Percentiles rank a stretch among this genome's conserved stretches.
These are phyloP conservation scores for Galeopsomyia nigrocyanea DNA, from an alignment of 2,888 invertebrate genomes.

Conservation along the genomic window DNA sequence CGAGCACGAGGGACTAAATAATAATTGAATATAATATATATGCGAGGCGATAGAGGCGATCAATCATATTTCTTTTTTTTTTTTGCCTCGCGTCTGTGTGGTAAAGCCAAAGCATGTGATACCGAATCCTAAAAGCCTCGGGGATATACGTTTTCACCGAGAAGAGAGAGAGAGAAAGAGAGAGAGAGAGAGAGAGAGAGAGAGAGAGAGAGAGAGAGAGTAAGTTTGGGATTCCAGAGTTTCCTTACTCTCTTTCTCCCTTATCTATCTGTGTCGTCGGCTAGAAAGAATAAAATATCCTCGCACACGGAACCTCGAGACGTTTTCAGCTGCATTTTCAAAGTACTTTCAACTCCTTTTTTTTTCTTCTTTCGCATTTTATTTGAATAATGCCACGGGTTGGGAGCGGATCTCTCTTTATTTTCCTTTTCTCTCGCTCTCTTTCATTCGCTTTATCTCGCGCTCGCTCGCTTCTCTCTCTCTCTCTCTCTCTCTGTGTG, in stretches of 20 bases:
- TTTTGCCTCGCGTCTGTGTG: neutral
- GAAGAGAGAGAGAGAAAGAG: constrained; percentile 2
- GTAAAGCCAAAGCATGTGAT: constrained; percentile 16
- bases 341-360: no score
- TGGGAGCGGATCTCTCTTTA: no score
- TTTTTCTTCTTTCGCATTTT: no score
- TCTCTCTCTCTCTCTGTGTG: no score
- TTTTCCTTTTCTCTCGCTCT: no score
- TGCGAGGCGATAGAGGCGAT: constrained; percentile 4
- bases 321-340: no score
- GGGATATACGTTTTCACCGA: constrained; percentile 7
- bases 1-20: no score
- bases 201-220: neutral
- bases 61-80: neutral
- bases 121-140: constrained; percentile 35
- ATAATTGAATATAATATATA: neutral
- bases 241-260: neutral
- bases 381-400: no score
- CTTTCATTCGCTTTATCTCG: no score
- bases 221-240: neutral
- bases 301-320: no score
- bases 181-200: neutral
- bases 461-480: no score
- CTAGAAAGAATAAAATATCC: neutral
- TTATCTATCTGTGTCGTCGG: constrained; percentile 4